Conservation (phyloP, 2,113 vertebrate species). For the Oenanthe melanoleuca region DNA sequence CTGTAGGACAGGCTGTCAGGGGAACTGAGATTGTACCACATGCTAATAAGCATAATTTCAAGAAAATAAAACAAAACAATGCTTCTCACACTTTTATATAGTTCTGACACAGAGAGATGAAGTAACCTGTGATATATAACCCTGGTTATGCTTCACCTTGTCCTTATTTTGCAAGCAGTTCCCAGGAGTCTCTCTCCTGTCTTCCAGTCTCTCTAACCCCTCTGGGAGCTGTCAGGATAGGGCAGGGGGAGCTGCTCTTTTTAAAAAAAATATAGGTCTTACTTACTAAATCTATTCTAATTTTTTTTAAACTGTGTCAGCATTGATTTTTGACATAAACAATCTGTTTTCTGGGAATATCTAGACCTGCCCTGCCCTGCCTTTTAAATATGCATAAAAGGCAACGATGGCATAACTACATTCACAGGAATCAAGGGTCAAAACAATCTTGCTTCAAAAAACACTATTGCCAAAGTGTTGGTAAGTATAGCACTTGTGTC, state of each 20-base stretch:
- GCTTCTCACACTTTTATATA: neutral
- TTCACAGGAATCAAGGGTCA: neutral
- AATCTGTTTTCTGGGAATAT: neutral
- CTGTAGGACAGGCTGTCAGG: neutral
- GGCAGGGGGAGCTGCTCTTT: neutral
- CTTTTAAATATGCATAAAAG: neutral
- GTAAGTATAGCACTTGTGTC: neutral
- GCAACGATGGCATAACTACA: neutral
- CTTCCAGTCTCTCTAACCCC: neutral
- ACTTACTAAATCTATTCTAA: neutral
- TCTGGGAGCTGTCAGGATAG: neutral
- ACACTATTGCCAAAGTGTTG: neutral
- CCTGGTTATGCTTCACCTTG: neutral
- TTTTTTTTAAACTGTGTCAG: neutral
- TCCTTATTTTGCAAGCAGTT: neutral
- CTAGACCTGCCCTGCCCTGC: neutral
- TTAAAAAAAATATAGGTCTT: neutral
- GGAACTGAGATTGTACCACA: neutral
- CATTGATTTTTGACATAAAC: neutral
- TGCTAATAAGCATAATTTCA: neutral
- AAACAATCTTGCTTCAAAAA: neutral
- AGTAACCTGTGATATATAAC: neutral
- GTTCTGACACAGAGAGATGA: neutral
- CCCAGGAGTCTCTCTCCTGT: neutral
- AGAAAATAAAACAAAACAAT: neutral